These are phyloP conservation scores for Macroglossus sobrinus DNA, from an alignment of 2,113 vertebrate genomes.

Conservation along the genomic window DNA sequence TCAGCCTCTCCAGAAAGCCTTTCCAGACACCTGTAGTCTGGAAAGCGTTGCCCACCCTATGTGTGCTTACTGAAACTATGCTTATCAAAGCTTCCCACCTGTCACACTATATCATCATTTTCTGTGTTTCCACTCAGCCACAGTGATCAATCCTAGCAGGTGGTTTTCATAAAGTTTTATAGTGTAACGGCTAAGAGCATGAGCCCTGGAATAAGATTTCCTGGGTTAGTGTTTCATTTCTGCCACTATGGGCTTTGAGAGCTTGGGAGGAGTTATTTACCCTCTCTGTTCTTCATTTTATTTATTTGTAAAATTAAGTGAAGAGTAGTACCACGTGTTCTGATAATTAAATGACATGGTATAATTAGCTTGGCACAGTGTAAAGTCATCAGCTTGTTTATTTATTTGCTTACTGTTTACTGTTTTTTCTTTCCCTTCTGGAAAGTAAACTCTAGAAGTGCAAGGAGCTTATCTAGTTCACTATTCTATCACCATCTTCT, in stretches of 20 bases:
- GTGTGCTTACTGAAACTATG: background rate
- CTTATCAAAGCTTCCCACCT: background rate
- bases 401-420: slow-evolving; percentile 21
- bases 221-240: background rate
- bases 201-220: background rate
- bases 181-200: background rate
- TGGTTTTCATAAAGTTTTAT: background rate
- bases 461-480: background rate
- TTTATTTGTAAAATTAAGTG: slow-evolving; percentile 7
- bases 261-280: background rate
- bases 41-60: background rate
- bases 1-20: background rate
- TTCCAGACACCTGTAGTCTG: background rate
- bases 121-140: background rate
- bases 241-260: background rate
- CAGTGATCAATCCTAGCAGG: background rate
- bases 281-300: background rate
- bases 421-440: background rate
- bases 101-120: background rate
- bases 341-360: slow-evolving; percentile 35
- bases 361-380: background rate
- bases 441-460: background rate
- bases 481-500: background rate
- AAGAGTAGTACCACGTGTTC: background rate
- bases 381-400: background rate